phyloP scores from a whole-genome alignment of 2,797 vertebrate species.

The Leptodactylus fallax region DNA sequence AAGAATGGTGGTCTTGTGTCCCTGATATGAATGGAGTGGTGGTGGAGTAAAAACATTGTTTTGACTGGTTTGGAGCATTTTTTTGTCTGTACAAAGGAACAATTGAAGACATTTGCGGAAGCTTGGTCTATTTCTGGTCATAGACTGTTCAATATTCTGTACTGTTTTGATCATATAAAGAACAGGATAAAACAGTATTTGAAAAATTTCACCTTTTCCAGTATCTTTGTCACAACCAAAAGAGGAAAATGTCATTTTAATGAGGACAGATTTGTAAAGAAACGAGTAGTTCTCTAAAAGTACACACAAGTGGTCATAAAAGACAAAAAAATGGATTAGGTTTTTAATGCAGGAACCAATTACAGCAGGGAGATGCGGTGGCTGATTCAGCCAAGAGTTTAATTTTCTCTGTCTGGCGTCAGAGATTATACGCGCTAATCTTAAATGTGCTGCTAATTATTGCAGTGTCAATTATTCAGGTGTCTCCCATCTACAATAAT shows the following conservation, averaged over 20 bases:
- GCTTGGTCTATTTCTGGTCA: neutral
- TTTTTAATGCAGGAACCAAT: slow-evolving; percentile 45
- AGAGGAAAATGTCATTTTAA: neutral
- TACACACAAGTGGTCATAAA: neutral
- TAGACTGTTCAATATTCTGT: neutral
- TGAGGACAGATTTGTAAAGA: slow-evolving; percentile 7
- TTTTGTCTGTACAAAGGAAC: neutral
- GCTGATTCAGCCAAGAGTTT: slow-evolving; percentile 1
- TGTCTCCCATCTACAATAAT: slow-evolving; percentile 36
- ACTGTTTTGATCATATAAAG: neutral
- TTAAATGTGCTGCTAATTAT: slow-evolving; percentile 49
- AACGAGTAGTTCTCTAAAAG: neutral
- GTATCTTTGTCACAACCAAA: neutral
- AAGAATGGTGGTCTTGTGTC: no score
- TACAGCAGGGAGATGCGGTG: slow-evolving; percentile 3
- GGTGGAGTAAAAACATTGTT: no score
- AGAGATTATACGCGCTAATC: slow-evolving; percentile 40
- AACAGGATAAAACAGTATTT: slow-evolving; percentile 1
- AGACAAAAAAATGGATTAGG: slow-evolving; percentile 28
- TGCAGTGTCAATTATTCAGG: slow-evolving; percentile 8
- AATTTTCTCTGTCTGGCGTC: slow-evolving; percentile 25
- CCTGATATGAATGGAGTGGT: neutral
- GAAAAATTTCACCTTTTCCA: neutral
- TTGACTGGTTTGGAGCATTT: neutral
- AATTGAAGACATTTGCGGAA: neutral